phyloP scores from a whole-genome alignment of 2,797 vertebrate species.

The Leptoclinus maculatus region DNA sequence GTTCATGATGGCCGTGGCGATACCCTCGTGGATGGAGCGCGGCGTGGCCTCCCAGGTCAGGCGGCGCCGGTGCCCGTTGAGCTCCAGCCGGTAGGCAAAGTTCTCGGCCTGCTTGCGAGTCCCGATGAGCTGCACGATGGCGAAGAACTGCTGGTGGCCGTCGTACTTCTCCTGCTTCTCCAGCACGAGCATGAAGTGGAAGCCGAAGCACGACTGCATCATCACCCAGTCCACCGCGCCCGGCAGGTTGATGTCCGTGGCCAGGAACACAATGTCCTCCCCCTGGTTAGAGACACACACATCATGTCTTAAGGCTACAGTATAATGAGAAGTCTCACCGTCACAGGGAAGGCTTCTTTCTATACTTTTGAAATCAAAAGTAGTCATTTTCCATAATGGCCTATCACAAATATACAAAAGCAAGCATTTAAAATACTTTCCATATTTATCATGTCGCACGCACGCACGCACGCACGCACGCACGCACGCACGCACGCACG shows the following conservation, averaged over 20 bases:
- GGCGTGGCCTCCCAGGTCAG: slow-evolving; percentile 97
- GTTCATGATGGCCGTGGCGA: slow-evolving; percentile 95
- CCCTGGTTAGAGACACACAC: slow-evolving; percentile 71
- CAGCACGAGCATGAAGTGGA: slow-evolving; percentile 96
- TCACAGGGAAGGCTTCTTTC: neutral
- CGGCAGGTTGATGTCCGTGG: slow-evolving; percentile 98
- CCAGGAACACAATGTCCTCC: slow-evolving; percentile 97
- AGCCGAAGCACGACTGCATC: slow-evolving; percentile 99
- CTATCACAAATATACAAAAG: neutral
- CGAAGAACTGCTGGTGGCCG: slow-evolving; percentile 96
- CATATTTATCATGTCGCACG: neutral
- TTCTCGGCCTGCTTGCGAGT: slow-evolving; percentile 96
- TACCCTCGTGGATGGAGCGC: slow-evolving; percentile 94
- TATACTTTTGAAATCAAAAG: neutral
- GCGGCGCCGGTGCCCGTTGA: slow-evolving; percentile 92
- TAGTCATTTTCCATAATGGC: neutral
- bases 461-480: no score
- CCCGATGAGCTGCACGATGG: slow-evolving; percentile 95
- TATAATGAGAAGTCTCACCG: neutral
- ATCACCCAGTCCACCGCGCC: slow-evolving; percentile 99
- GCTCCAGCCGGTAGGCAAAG: slow-evolving; percentile 94
- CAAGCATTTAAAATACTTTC: neutral
- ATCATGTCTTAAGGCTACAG: neutral
- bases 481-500: no score
- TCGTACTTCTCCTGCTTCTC: slow-evolving; percentile 97